Conservation (phyloP, 1,140 invertebrate genomes). For the Drosophila navojoa region DNA sequence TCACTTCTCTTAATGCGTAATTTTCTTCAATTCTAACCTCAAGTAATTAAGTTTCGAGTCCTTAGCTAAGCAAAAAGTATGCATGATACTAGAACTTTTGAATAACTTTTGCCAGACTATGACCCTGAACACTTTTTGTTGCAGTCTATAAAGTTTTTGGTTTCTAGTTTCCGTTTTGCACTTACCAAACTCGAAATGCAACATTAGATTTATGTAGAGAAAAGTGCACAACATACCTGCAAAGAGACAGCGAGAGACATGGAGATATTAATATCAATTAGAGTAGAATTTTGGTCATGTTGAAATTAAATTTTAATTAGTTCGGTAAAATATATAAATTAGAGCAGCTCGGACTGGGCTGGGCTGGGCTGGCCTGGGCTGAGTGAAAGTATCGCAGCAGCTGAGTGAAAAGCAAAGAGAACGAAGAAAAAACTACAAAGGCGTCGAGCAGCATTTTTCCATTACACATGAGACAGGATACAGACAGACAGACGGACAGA, state of each 20-base stretch:
- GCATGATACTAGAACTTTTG: constrained; percentile 14
- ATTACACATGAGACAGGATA: constrained; percentile 27
- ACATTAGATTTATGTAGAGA: constrained; percentile 20
- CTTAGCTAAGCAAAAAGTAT: constrained; percentile 6
- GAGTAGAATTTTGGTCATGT: constrained; percentile 46
- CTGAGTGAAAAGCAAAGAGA: not conserved
- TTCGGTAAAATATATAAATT: constrained; percentile 49
- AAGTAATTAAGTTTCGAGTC: constrained; percentile 27
- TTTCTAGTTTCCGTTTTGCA: constrained; percentile 36
- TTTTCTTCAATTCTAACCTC: not conserved
- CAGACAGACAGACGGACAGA: not conserved
- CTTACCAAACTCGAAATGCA: constrained; percentile 15
- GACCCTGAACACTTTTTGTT: constrained; percentile 1
- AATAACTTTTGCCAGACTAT: constrained; percentile 1
- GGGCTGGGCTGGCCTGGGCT: not conserved
- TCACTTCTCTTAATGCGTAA: not conserved
- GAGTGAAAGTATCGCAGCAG: constrained; percentile 36
- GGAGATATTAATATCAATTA: constrained; percentile 75
- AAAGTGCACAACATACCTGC: constrained; percentile 55
- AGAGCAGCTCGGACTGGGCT: constrained; percentile 17
- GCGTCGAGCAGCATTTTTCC: constrained; percentile 34
- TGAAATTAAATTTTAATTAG: constrained; percentile 76
- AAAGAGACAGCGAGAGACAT: constrained; percentile 39
- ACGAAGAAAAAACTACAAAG: constrained; percentile 10
- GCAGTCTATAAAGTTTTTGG: constrained; percentile 28